phyloP scores from a whole-genome alignment of 2,113 vertebrate genomes.

The Muntiacus reevesi region DNA sequence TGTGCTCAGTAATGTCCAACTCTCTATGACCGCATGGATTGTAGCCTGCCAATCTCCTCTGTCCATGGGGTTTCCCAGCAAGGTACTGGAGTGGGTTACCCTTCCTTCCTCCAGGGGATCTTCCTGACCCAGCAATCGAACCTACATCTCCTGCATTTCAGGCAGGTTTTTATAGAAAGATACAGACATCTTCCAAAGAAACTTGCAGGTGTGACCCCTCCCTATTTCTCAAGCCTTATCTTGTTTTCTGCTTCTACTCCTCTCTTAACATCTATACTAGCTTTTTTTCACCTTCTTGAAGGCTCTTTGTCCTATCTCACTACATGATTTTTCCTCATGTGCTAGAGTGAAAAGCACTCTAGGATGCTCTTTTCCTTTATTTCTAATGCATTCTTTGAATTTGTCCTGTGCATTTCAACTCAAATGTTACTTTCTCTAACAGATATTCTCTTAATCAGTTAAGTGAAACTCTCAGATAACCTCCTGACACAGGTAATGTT shows the following conservation, averaged over 20 bases:
- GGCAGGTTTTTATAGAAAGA: neutral
- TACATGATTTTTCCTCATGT: neutral
- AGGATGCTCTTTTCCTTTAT: neutral
- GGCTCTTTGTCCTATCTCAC: neutral
- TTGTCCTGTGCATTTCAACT: neutral
- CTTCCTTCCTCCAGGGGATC: neutral
- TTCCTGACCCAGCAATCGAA: neutral
- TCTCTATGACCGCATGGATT: neutral
- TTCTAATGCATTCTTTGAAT: neutral
- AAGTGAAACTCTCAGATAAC: neutral
- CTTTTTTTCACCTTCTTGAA: neutral
- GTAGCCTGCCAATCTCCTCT: neutral
- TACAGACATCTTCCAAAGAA: neutral
- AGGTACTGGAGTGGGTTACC: neutral
- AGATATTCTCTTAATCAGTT: neutral
- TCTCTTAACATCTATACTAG: neutral
- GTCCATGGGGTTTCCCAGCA: neutral
- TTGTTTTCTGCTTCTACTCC: fast-evolving
- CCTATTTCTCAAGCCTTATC: neutral
- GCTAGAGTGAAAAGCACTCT: neutral
- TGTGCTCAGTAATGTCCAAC: neutral
- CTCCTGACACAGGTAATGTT: neutral
- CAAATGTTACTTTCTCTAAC: neutral
- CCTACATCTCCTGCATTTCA: neutral
- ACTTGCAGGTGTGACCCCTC: neutral